Evolutionary conservation across 2,113 vertebrate species (phyloP), one percentile per base, ranked within the genome.

Genomic region (Spilogale gracilis): DNA sequence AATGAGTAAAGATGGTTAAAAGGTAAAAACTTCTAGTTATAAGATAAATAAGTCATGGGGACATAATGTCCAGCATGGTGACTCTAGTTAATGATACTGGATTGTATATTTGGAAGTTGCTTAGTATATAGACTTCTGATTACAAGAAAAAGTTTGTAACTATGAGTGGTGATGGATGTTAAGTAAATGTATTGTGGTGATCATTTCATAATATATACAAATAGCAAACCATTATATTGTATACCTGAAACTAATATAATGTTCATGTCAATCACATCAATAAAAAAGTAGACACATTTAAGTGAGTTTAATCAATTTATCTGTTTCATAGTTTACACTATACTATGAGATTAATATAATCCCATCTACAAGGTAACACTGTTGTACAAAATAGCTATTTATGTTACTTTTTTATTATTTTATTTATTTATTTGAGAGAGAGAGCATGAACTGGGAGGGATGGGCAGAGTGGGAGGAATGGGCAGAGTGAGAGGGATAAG

Each of bases 151-250:
- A 6, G 43, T 27, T n/a, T 32, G 4, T 91, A n/a, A 63, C 74
- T 25, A 4, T 56, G 25, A 76, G 38, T 81, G 74, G 6, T n/a
- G 23, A 88, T 81, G 10, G 7, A 79, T 32, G 30, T 81, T 74
- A 95, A 73, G 10, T 60, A 71, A 23, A 25, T 8, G 61, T 86
- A 71, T 27, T 69, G 18, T 45, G 27, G 20, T 85, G 30, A 60
- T 43, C 89, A 43, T 61, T 91, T 79, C 63, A 60, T 27, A 91
- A 80, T 52, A 71, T 80, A 85, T 58, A 85, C 30, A 95, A 85
- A 80, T 61, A 80, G 43, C 4, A 11, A 86, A 86, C 52, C 17
- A 85, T 63, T 60, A 73, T 23, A 0, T 11, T 91, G 43, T 52
- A 30, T 27, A 85, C 38, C 9, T 86, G 43, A 79, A 61, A 85